Evolutionary conservation across 2,888 invertebrate species (phyloP).

Genomic region (Pyrrhosoma nymphula): DNA sequence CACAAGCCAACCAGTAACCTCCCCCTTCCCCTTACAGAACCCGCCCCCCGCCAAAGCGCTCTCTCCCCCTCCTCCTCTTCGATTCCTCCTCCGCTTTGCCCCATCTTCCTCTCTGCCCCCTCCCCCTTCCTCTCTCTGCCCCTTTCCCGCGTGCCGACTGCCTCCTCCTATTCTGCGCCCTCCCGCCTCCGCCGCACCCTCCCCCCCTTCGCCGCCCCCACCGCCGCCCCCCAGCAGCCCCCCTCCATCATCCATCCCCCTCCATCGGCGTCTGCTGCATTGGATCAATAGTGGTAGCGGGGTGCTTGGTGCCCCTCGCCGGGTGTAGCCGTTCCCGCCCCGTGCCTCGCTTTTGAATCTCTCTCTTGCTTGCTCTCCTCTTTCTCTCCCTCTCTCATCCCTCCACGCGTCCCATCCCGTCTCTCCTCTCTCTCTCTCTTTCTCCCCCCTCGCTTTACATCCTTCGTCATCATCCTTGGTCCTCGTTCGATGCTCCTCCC

Average conservation of each 20-base stretch:
- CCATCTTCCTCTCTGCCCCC: conserved; percentile 70
- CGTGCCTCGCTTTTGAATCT: conserved; percentile 78
- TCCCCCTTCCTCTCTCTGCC: conserved; percentile 72
- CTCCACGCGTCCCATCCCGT: conserved; percentile 78
- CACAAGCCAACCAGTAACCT: not conserved
- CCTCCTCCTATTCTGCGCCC: not conserved
- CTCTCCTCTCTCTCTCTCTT: conserved; percentile 68
- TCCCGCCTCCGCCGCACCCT: not conserved
- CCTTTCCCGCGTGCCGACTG: conserved; percentile 75
- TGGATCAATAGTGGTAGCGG: conserved; percentile 77
- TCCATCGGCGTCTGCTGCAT: conserved; percentile 75
- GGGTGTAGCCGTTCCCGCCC: conserved; percentile 79
- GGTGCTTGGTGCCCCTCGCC: conserved; percentile 79
- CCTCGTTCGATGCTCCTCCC: not conserved
- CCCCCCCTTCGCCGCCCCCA: not conserved
- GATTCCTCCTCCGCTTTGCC: conserved; percentile 40
- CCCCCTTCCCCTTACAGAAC: conserved; percentile 37
- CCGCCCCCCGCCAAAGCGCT: not conserved
- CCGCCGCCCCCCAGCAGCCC: not conserved
- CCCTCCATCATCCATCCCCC: conserved; percentile 73
- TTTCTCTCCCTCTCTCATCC: conserved; percentile 75
- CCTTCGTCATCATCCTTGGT: not conserved
- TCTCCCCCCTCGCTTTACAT: conserved; percentile 29
- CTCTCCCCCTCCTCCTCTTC: conserved; percentile 69
- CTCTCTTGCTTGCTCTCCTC: conserved; percentile 75